phyloP scores from a whole-genome alignment of 2,797 vertebrate genomes.

The Stomatorhinus walkeri region DNA sequence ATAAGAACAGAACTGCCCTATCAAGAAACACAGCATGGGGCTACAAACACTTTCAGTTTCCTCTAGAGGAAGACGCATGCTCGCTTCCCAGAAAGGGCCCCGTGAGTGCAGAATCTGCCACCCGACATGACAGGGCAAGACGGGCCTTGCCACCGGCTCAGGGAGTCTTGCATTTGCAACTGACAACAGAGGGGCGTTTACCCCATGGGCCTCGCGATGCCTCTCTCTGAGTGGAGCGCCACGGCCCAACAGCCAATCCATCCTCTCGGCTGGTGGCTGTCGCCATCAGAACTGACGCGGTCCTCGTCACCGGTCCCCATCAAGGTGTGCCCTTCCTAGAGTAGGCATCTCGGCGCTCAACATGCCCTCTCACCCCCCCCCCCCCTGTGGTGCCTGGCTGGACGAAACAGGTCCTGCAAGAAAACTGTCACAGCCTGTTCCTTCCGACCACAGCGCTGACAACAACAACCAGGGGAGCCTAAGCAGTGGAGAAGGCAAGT shows the following conservation, averaged over 20 bases:
- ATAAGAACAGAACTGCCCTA: neutral
- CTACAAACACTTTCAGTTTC: neutral
- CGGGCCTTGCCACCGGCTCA: neutral
- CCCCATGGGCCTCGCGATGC: neutral
- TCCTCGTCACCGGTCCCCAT: neutral
- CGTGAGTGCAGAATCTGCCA: neutral
- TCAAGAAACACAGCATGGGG: neutral
- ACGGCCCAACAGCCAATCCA: neutral
- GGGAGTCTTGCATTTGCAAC: neutral
- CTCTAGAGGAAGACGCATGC: neutral
- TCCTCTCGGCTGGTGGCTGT: neutral
- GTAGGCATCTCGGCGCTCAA: neutral
- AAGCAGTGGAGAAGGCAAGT: neutral
- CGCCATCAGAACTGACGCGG: neutral
- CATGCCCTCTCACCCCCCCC: neutral
- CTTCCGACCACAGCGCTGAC: conserved; percentile 24
- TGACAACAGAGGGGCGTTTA: neutral
- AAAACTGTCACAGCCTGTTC: conserved; percentile 26
- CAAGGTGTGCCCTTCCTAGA: neutral
- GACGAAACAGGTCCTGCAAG: conserved; percentile 31
- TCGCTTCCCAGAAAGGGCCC: neutral
- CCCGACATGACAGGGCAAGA: neutral
- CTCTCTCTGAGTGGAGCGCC: neutral
- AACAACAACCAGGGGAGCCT: conserved; percentile 21
- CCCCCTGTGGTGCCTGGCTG: conserved; percentile 1